Evolutionary conservation across 2,113 vertebrate species (phyloP), one percentile per base, ranked within the genome.

Genomic region (Lipotes vexillifer): DNA sequence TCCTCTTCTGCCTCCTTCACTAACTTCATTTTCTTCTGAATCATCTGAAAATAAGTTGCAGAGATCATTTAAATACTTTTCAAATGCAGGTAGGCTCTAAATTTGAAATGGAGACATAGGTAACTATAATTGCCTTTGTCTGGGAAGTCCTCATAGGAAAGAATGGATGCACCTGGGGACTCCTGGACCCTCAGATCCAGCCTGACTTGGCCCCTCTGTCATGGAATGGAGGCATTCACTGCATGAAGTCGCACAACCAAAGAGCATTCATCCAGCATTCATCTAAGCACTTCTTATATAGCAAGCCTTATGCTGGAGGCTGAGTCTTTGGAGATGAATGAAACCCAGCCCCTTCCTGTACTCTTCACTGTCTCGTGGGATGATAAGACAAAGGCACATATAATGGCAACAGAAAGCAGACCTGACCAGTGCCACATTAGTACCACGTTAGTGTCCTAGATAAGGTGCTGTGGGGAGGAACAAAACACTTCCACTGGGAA

Each of bases 1-100:
- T 27, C 8, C 20, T 25, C 20, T 68, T 3, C 18, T 61, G 4
- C 1, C 18, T 36, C 4, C 18, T 61, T 38, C 4, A 3, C 1
- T n/a, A 4, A 14, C 20, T 46, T 49, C 49, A 31, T 69, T 69
- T 61, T 68, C 65, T 72, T 84, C 33, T 55, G 81, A 83, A 41
- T 31, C n/a, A 63, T 82, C 95, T 63, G 55, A 84, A 71, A 82
- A 74, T 75, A 75, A 84, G 15, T 71, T 46, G 3, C 36, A 44
- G 68, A 90, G 55, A 71, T 87, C 18, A 81, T 25, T 85, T 55
- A 57, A 77, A 57, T 52, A 49, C 33, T 17, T 65, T 74, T 46
- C 11, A 27, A 61, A 74, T 69, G 38, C 41, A 88, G 14, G 11
- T 44, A 15, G 23, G 15, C 57, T 92, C 10, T 38, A n/a, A 5